Evolutionary conservation across 2,888 invertebrate species (phyloP).

Genomic region (Cancer borealis): DNA sequence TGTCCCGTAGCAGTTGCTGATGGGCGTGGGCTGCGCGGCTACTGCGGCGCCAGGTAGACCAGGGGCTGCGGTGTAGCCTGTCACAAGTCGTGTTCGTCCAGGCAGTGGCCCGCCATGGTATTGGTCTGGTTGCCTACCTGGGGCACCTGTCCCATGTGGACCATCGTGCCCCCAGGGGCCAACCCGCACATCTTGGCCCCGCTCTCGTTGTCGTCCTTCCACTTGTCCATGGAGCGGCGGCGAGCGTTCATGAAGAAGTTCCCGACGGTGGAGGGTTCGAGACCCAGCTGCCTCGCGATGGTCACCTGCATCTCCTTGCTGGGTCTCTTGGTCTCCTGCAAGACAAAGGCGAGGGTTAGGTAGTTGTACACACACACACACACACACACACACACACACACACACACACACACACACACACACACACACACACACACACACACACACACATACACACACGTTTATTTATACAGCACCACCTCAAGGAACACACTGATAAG

Average conservation of each 20-base stretch:
- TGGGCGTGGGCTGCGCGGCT: slow-evolving; percentile 56
- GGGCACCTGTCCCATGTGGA: slow-evolving; percentile 76
- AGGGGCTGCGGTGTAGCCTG: slow-evolving; percentile 75
- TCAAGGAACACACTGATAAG: neutral
- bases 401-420: slow-evolving; percentile 30
- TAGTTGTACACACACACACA: neutral
- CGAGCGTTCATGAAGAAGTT: slow-evolving; percentile 99
- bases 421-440: neutral
- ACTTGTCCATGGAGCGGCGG: slow-evolving; percentile 92
- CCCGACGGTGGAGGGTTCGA: slow-evolving; percentile 98
- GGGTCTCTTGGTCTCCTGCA: slow-evolving; percentile 97
- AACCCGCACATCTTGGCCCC: slow-evolving; percentile 62
- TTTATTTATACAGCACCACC: neutral
- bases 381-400: slow-evolving; percentile 18
- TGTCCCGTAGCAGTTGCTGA: slow-evolving; percentile 59
- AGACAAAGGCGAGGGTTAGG: slow-evolving; percentile 7
- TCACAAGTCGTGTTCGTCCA: slow-evolving; percentile 77
- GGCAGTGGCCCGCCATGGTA: slow-evolving; percentile 75
- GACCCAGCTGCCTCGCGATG: slow-evolving; percentile 96
- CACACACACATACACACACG: neutral
- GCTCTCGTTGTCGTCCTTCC: slow-evolving; percentile 91
- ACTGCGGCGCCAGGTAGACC: slow-evolving; percentile 77
- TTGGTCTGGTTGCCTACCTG: slow-evolving; percentile 73
- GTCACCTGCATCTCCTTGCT: slow-evolving; percentile 99
- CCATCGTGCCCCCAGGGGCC: slow-evolving; percentile 65